Evolutionary conservation across 2,888 invertebrate genomes (phyloP).

Genomic region (Sphaerolaimus hirsutus): DNA sequence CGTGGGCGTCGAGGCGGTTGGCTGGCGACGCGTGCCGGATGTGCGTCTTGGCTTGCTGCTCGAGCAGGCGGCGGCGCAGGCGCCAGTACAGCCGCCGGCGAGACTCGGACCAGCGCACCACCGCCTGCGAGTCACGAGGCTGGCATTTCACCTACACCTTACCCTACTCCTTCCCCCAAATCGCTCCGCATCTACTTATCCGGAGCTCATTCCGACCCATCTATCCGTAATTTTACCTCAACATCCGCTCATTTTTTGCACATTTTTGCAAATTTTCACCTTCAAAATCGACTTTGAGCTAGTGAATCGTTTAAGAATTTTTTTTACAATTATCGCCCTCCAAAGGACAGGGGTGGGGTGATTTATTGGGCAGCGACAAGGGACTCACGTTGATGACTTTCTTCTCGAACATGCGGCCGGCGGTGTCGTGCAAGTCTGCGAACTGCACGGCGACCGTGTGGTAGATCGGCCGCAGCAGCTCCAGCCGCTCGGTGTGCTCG

Average conservation of each 20-base stretch:
- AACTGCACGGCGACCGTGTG: slow-evolving; percentile 71
- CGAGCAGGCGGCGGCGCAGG: slow-evolving; percentile 50
- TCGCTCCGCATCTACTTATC: too few species aligned
- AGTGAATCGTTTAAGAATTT: too few species aligned
- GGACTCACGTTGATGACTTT: slow-evolving; percentile 45
- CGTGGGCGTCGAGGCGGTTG: slow-evolving; percentile 45
- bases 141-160: too few species aligned
- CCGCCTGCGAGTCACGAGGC: slow-evolving; percentile 47
- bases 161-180: too few species aligned
- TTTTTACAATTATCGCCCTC: too few species aligned
- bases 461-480: slow-evolving; percentile 48
- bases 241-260: too few species aligned
- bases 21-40: slow-evolving; percentile 40
- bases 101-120: slow-evolving; percentile 63
- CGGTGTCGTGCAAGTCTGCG: slow-evolving; percentile 91
- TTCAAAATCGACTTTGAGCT: too few species aligned
- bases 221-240: too few species aligned
- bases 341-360: too few species aligned
- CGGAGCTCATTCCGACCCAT: too few species aligned
- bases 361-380: too few species aligned
- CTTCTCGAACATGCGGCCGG: slow-evolving; percentile 84
- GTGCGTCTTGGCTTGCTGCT: slow-evolving; percentile 44
- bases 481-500: slow-evolving; percentile 40
- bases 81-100: slow-evolving; percentile 66
- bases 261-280: too few species aligned